These are phyloP conservation scores for Temnothorax nylanderi DNA, from an alignment of 1,140 invertebrate genomes.

Conservation along the genomic window DNA sequence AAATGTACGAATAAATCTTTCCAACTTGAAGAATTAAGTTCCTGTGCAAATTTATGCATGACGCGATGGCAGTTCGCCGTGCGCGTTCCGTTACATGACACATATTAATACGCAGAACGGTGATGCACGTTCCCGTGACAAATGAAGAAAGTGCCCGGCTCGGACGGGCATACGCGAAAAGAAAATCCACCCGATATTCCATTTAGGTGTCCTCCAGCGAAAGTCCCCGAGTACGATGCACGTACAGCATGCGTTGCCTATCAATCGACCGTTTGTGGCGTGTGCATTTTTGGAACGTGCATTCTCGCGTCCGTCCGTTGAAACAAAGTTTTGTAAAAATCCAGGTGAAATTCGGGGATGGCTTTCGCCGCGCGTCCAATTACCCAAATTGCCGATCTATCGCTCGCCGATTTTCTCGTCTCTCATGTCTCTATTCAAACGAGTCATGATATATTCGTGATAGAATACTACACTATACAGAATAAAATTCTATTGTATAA, in stretches of 20 bases:
- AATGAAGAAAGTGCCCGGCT: slow-evolving; percentile 38
- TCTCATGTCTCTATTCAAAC: not conserved
- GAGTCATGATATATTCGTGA: not conserved
- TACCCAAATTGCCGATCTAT: slow-evolving; percentile 48
- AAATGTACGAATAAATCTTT: slow-evolving; percentile 1
- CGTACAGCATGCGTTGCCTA: not conserved
- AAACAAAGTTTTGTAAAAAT: slow-evolving; percentile 53
- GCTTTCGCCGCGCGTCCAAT: slow-evolving; percentile 46
- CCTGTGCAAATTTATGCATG: not conserved
- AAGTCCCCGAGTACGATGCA: not conserved
- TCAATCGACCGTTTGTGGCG: slow-evolving; percentile 32
- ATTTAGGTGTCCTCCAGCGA: slow-evolving; percentile 17
- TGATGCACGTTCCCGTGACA: slow-evolving; percentile 30
- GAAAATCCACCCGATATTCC: slow-evolving; percentile 37
- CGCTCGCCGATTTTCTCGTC: not conserved
- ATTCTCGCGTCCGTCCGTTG: not conserved
- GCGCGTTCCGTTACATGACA: slow-evolving; percentile 42
- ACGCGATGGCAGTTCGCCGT: not conserved
- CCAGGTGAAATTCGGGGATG: not conserved
- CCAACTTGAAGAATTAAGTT: not conserved
- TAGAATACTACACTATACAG: not conserved
- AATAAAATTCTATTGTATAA: not conserved
- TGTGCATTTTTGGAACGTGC: not conserved
- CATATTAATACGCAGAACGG: slow-evolving; percentile 37
- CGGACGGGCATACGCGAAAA: slow-evolving; percentile 4